phyloP scores from a whole-genome alignment of 2,888 invertebrate genomes.

The Eupithecia insigniata region DNA sequence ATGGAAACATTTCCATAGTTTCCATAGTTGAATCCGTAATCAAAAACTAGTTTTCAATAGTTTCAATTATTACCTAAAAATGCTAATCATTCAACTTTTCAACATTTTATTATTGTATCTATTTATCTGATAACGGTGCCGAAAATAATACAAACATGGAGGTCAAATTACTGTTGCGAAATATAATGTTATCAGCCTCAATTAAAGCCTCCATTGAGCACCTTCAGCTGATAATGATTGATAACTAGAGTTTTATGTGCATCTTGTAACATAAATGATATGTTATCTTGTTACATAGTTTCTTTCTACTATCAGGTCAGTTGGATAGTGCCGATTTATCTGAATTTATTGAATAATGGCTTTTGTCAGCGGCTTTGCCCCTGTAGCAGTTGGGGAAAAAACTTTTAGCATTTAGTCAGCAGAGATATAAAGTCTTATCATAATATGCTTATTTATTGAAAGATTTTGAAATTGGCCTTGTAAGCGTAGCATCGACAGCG shows the following conservation, averaged over 20 bases:
- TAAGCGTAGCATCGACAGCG: neutral
- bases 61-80: neutral
- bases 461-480: neutral
- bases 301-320: neutral
- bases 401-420: neutral
- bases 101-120: constrained; percentile 6
- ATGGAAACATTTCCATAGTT: too few relatives aligned
- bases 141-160: constrained; percentile 1
- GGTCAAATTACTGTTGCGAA: constrained; percentile 2
- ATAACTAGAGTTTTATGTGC: neutral
- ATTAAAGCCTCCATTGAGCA: constrained; percentile 1
- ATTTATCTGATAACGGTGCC: constrained; percentile 7
- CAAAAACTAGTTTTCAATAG: neutral
- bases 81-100: neutral
- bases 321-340: neutral
- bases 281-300: constrained; percentile 1
- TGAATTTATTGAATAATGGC: neutral
- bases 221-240: neutral
- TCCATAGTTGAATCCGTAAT: too few relatives aligned
- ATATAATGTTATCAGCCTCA: neutral
- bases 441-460: neutral
- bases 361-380: neutral
- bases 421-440: neutral
- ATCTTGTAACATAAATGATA: constrained; percentile 8
- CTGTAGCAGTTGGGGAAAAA: neutral